These are phyloP conservation scores for Allacma fusca DNA, from an alignment of 2,888 invertebrate genomes.

Conservation along the genomic window DNA sequence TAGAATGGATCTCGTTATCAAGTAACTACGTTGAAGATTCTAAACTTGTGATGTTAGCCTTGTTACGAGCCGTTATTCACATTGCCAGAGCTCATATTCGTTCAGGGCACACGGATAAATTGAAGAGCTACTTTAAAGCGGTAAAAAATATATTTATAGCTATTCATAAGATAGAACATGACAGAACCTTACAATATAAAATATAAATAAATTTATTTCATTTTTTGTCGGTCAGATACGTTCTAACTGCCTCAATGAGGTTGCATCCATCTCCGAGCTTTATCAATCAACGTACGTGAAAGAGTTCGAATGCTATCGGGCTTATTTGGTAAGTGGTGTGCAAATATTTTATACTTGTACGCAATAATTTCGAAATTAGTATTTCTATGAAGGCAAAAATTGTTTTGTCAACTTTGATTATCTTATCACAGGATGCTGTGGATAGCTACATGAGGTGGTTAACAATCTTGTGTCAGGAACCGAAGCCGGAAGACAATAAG, in stretches of 20 bases:
- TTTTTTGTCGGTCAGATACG: slow-evolving; percentile 47
- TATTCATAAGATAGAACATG: neutral
- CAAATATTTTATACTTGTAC: too few relatives aligned
- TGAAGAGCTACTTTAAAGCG: slow-evolving; percentile 45
- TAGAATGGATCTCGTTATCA: slow-evolving; percentile 57
- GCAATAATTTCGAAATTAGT: too few relatives aligned
- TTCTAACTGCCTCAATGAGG: slow-evolving; percentile 50
- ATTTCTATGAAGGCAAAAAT: too few relatives aligned
- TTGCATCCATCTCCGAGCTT: slow-evolving; percentile 44
- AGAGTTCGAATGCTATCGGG: slow-evolving; percentile 55
- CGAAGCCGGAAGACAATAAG: slow-evolving; percentile 23
- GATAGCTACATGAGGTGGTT: slow-evolving; percentile 35
- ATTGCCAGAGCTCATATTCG: slow-evolving; percentile 49
- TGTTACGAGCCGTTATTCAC: slow-evolving; percentile 51
- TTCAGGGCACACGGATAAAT: slow-evolving; percentile 23
- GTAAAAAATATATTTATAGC: slow-evolving; percentile 2
- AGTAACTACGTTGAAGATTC: slow-evolving; percentile 47
- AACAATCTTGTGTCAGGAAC: slow-evolving; percentile 32
- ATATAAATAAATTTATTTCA: neutral
- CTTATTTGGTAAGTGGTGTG: slow-evolving; percentile 50
- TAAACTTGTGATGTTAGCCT: slow-evolving; percentile 51
- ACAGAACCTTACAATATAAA: neutral
- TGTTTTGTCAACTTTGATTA: too few relatives aligned
- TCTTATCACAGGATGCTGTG: slow-evolving; percentile 39
- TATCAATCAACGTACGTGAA: slow-evolving; percentile 49